Evolutionary conservation across 2,888 invertebrate species (phyloP), one percentile per base, ranked within the genome.

Genomic region (Galerucella pusilla): DNA sequence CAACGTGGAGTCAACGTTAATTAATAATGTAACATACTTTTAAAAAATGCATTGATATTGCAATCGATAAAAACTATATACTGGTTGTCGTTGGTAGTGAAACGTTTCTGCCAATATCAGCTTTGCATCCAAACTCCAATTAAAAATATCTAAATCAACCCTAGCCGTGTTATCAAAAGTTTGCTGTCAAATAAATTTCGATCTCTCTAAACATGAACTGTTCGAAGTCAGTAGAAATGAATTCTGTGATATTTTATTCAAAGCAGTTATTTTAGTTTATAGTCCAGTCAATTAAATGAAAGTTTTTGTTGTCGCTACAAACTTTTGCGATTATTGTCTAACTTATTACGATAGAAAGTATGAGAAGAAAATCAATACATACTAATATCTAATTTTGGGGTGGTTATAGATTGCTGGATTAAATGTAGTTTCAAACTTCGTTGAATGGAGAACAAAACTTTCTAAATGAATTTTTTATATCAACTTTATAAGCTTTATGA

Each of bases 171-270:
- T 68, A 68, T 68, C 68, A 68, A 68, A 59, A 68, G 46, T 68
- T 68, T 42, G 60, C 60, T 59, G 68, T 68, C 69, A 49, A 69
- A 69, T 69, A 69, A 69, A 69, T 69, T 69, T 60, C 61, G 61
- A 42, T 28, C 20, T 49, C 20, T 49, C 45, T 45, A 69, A 69
- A 61, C 61, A 60, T 61, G 25, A 69, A 61, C 60, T 69, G 61
- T 46, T 60, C 46, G 28, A 61, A 45, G 16, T 61, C 46, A 61
- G 46, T 49, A 61, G 28, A 61, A 69, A 20, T 28, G 61, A 69
- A 69, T 61, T 42, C 7, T 42, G 7, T 42, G 35, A 42, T 42
- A 60, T 61, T 69, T 45, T 61, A 69, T 69, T 68, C 68, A 68
- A 57, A 59, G 42, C 12, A 60, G 61, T 25, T n/a, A 49, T 59